These are phyloP conservation scores for Micromesistius poutassou DNA, from an alignment of 2,797 vertebrate genomes.

Conservation along the genomic window DNA sequence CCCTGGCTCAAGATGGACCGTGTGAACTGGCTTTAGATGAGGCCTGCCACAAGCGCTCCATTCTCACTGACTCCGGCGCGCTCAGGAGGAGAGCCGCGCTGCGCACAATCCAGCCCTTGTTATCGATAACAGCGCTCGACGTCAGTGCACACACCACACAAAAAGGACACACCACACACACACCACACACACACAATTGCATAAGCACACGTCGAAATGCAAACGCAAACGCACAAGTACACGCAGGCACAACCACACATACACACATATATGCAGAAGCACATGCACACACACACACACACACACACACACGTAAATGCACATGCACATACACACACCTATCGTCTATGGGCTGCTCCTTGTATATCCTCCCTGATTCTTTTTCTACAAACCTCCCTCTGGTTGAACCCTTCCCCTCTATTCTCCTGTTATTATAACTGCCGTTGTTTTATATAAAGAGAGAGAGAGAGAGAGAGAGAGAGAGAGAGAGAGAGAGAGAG, in stretches of 20 bases:
- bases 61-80: slow-evolving; percentile 77
- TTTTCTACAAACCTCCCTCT: no score
- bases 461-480: no score
- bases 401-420: no score
- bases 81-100: slow-evolving; percentile 55
- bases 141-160: background rate
- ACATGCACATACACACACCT: background rate
- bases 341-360: no score
- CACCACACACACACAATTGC: background rate
- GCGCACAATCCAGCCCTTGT: slow-evolving; percentile 8
- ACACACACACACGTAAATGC: background rate
- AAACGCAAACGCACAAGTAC: background rate
- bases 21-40: slow-evolving; percentile 78
- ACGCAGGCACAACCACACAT: background rate
- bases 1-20: slow-evolving; percentile 75
- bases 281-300: slow-evolving; percentile 3
- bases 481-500: no score
- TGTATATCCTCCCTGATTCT: no score
- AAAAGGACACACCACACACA: no score
- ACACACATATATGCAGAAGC: background rate
- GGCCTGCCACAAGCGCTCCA: slow-evolving; percentile 78
- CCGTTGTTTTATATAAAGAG: no score
- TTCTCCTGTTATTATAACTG: no score
- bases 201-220: background rate
- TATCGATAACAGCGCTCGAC: background rate